phyloP scores from a whole-genome alignment of 1,140 invertebrate genomes.

The Acyrthosiphon pisum region DNA sequence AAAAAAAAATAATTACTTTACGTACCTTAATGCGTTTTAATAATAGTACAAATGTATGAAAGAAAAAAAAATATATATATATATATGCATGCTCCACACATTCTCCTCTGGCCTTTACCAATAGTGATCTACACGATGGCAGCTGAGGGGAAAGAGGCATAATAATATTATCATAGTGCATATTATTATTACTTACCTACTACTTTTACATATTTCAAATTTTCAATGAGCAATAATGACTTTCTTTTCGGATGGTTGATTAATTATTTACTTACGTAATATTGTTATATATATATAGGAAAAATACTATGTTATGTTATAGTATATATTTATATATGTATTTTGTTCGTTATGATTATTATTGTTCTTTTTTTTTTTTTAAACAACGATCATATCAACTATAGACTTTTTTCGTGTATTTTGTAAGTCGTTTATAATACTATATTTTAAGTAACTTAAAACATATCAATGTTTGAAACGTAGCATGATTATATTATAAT shows the following conservation, averaged over 20 bases:
- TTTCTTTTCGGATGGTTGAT: background rate
- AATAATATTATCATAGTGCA: background rate
- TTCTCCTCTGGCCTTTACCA: background rate
- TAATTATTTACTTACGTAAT: background rate
- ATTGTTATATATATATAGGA: background rate
- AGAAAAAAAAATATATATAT: background rate
- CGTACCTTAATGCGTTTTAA: background rate
- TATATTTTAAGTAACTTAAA: constrained; percentile 14
- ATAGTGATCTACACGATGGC: background rate
- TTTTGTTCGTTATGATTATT: background rate
- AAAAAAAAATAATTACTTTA: background rate
- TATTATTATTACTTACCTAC: constrained; percentile 4
- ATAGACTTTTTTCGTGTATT: constrained; percentile 30
- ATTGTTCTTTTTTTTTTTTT: background rate
- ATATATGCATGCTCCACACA: background rate
- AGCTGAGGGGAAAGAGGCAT: background rate
- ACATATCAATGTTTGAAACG: constrained; percentile 2
- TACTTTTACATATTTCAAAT: background rate
- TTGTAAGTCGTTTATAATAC: constrained; percentile 1
- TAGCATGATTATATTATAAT: background rate
- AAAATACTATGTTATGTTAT: background rate
- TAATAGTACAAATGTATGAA: constrained; percentile 3
- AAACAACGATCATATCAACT: constrained; percentile 16
- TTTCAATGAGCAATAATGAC: background rate
- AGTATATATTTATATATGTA: constrained; percentile 16